Base-by-base conservation (phyloP, 2,113 vertebrate genomes). In the Bolborhynchus lineola region DNA sequence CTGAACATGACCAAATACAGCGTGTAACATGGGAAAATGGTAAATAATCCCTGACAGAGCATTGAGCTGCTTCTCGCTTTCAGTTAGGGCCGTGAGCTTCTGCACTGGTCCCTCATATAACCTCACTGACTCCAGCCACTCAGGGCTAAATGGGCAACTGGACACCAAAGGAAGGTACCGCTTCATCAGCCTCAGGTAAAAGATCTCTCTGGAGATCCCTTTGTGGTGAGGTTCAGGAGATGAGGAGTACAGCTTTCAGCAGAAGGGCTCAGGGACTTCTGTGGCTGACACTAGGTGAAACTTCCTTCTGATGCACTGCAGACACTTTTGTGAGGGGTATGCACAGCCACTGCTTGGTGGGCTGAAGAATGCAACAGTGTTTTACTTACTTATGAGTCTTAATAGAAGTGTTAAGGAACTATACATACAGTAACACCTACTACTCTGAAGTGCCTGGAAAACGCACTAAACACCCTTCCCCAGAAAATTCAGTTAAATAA, bases 1-100 rank as follows among this genome's bases (percentile, higher is more conserved):
- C 86, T 91, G 80, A 95, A 95, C 80, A 68, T 91, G 88, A 92
- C 80, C 96, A 94, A 92, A 93, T 94, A 69, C 90, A 96, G 95
- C 74, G 35, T 29, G 62, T 75, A 82, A 92, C 62, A 69, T 39
- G 74, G 86, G 71, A 88, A 92, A 92, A 81, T 23, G 35, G 92
- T 90, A 86, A 96, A 94, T 91, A 92, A 84, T 84, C 90, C 52
- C 46, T 94, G 65, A 85, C 72, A 91, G 88, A 82, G 57, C 52
- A 44, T 0, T 47, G 57, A 82, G 52, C 19, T 75, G 60, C 68
- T 86, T 50, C 71, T 81, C 59, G 29, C 39, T 83, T 90, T 68
- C 20, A 24, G 42, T 31, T 72, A 62, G 35, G 39, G 52, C 70
- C 23, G 3, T 64, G 60, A 81, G 80, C 25, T 93, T 84, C 71